phyloP scores from a whole-genome alignment of 2,888 invertebrate genomes.

The Metallyticus violacea region DNA sequence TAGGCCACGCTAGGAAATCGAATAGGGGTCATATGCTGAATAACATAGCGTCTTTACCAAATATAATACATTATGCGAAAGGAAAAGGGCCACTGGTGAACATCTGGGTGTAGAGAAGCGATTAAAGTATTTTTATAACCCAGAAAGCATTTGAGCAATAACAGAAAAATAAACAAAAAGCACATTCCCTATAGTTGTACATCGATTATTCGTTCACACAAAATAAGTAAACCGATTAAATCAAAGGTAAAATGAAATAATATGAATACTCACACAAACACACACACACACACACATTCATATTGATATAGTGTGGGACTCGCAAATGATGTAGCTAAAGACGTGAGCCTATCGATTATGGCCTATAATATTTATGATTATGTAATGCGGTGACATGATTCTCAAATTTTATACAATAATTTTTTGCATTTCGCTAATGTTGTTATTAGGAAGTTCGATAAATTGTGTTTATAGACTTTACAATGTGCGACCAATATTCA shows the following conservation, averaged over 20 bases:
- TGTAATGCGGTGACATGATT: background rate
- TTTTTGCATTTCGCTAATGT: too few relatives aligned
- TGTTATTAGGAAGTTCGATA: too few relatives aligned
- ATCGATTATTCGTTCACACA: background rate
- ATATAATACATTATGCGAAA: background rate
- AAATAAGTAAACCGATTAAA: background rate
- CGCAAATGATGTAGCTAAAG: background rate
- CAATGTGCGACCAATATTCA: too few relatives aligned
- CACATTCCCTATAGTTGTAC: background rate
- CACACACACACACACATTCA: too few relatives aligned
- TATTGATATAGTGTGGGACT: background rate
- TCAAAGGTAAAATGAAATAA: background rate
- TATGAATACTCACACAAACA: background rate
- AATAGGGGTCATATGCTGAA: too few relatives aligned
- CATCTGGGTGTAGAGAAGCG: background rate
- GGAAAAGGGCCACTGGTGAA: background rate
- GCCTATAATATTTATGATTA: background rate
- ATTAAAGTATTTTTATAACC: background rate
- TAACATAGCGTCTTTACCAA: too few relatives aligned
- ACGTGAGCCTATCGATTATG: background rate
- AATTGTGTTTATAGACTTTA: too few relatives aligned
- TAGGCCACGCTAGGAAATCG: too few relatives aligned
- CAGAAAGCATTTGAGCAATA: background rate
- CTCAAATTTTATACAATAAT: too few relatives aligned
- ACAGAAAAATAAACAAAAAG: background rate